Conservation (phyloP, 1,140 invertebrate genomes). For the Zophobas morio region DNA sequence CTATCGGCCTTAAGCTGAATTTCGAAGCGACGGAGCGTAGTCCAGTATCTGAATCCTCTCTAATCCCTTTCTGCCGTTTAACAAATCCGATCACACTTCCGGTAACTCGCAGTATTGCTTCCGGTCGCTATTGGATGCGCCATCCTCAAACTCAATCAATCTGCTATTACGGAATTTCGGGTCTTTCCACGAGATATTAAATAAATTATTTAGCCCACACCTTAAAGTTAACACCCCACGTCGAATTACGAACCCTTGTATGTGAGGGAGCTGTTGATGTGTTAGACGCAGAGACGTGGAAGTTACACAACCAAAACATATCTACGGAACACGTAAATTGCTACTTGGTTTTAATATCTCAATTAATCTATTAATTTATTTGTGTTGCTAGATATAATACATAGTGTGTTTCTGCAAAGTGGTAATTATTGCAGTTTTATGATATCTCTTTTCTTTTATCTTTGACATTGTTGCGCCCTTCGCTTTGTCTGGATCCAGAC, state of each 20-base stretch:
- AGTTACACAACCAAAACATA: no score
- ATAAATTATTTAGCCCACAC: conserved; percentile 29
- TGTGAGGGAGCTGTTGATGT: no score
- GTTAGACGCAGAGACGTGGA: no score
- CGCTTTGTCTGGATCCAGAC: no score
- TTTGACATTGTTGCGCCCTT: no score
- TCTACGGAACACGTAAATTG: no score
- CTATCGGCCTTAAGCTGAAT: conserved; percentile 54
- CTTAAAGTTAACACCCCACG: conserved; percentile 22
- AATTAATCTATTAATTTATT: no score
- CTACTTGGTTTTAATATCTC: no score
- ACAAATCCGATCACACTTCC: conserved; percentile 61
- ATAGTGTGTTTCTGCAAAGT: no score
- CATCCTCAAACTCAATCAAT: conserved; percentile 43
- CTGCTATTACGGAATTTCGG: conserved; percentile 32
- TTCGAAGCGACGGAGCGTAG: conserved; percentile 52
- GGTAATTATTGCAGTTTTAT: no score
- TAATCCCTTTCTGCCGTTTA: conserved; percentile 60
- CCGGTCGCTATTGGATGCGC: conserved; percentile 24
- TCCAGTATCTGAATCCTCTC: conserved; percentile 55
- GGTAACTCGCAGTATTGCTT: conserved; percentile 53
- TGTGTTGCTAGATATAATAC: no score
- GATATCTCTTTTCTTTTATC: no score
- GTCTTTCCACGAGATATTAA: conserved; percentile 20
- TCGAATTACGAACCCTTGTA: conserved; percentile 1